Base-by-base conservation (phyloP, 2,113 vertebrate species). In the Semicossyphus pulcher region DNA sequence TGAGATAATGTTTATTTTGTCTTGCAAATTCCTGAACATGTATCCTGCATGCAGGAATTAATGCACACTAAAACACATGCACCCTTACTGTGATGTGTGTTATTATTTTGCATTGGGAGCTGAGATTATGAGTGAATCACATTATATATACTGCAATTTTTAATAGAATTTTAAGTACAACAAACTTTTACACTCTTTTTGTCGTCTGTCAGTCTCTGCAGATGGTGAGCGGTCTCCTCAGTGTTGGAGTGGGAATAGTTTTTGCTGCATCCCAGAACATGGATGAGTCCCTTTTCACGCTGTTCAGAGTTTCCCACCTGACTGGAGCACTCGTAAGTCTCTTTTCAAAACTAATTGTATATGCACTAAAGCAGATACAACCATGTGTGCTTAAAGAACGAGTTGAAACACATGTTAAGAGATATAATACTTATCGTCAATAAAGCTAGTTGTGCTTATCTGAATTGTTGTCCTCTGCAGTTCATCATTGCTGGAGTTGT, bases 241-340 rank as follows among this genome's bases (percentile, higher is more conserved):
- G 88, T n/a, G 29, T 94, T 1, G 90, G 77, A 36, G 28, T 94
- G 6, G 93, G 93, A 16, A 26, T 93, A 14, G 3, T 90, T 2
- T 89, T 91, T n/a, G 88, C 89, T 6, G 34, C 23, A 3, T 88
- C 78, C 1, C 69, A 80, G 25, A 1, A 29, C 0, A 86, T 92
- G 1, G 0, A 0, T 0, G 0, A 36, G 0, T 70, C 73, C 0
- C 25, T 92, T 2, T 58, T 88, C 49, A 78, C 59, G 23, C 3
- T 93, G 68, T 89, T 93, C 76, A 89, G 93, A 85, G 73, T 93
- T 10, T 83, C 93, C 12, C 83, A 88, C 12, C 0, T 93, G 32
- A 93, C 81, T 6, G 93, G 93, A 52, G 7, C 29, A 2, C 70
- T 93, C 5, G 93, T 94, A 82, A 72, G 74, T 78, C 4, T 52